These are phyloP conservation scores for Telmatherina bonti DNA, from an alignment of 2,797 vertebrate genomes.

Conservation along the genomic window DNA sequence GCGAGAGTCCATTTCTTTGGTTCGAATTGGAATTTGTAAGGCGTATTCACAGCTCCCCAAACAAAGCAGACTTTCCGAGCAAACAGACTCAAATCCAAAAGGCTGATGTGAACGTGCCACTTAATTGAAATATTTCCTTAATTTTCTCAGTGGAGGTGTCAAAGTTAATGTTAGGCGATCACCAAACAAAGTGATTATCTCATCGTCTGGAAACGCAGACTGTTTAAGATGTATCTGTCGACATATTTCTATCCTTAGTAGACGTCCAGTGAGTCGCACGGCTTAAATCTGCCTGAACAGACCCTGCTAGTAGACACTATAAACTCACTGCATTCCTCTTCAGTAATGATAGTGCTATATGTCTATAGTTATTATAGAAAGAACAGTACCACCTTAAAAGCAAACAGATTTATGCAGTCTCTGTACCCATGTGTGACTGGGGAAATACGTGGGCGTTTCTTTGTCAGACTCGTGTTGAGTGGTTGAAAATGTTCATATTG, in stretches of 20 bases:
- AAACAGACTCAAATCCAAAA: no score
- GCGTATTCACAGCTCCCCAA: no score
- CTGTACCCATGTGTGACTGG: slow-evolving; percentile 22
- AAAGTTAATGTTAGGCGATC: not conserved
- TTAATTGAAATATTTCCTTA: no score
- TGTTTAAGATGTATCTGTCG: not conserved
- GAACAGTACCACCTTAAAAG: slow-evolving; percentile 2
- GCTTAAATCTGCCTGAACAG: slow-evolving; percentile 6
- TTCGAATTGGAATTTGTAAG: no score
- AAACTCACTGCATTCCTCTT: not conserved
- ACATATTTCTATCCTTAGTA: not conserved
- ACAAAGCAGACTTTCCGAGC: no score
- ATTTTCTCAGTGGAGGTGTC: not conserved
- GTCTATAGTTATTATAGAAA: slow-evolving; percentile 14
- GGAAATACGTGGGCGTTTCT: slow-evolving; percentile 14
- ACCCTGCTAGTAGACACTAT: slow-evolving; percentile 13
- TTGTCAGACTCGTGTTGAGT: not conserved
- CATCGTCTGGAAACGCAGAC: not conserved
- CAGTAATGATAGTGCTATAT: slow-evolving; percentile 21
- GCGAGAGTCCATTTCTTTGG: no score
- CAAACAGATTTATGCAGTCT: slow-evolving; percentile 23
- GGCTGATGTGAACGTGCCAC: no score
- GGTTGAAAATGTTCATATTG: not conserved
- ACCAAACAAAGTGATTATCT: not conserved
- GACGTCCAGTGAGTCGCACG: not conserved